Evolutionary conservation across 1,140 invertebrate species (phyloP), one percentile per base, ranked within the genome.

Genomic region (Bombus pascuorum): DNA sequence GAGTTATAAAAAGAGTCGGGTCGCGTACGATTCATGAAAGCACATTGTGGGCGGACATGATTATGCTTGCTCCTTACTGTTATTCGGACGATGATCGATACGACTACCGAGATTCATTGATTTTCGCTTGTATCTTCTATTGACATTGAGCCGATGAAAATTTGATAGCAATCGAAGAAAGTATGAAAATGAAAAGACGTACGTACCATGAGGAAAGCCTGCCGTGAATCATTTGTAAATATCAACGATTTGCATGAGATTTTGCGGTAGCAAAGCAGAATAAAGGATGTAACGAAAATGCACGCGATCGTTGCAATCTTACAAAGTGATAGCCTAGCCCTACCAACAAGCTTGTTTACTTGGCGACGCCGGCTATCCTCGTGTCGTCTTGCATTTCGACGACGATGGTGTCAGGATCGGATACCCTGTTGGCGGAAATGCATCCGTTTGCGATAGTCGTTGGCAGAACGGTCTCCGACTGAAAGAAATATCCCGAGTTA

Each of bases 281-380:
- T 66, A 32, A 53, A 71, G 32, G 68, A 80, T 32, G 68, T 42
- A 75, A 72, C 25, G 71, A 62, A 53, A 85, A 68, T 85, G 71
- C 39, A 76, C 39, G 80, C 81, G 89, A 93, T 90, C 82, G 90
- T 91, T 88, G 70, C 90, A 91, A 91, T 91, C 87, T 89, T 92
- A 93, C 92, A 93, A 94, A 92, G 89, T 90, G 89, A 90, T 92
- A 94, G 93, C 92, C 94, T 95, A 94, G 94, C 94, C 94, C 94
- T 95, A 95, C 94, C 94, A 94, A 95, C 91, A 95, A 95, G 93
- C 90, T 92, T 94, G 93, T 94, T 95, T 95, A 95, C 93, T 95
- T 95, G 93, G 93, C 92, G 94, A 95, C 94, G 91, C 94, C 94
- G 90, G 93, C 88, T 93, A 94, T 94, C 92, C 94, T 94, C 65